A percentile compares a stretch with the other conserved stretches of the same genome.
These are phyloP conservation scores for Prostheceraeus crozeri DNA, from an alignment of 2,888 invertebrate species.

Conservation along the genomic window DNA sequence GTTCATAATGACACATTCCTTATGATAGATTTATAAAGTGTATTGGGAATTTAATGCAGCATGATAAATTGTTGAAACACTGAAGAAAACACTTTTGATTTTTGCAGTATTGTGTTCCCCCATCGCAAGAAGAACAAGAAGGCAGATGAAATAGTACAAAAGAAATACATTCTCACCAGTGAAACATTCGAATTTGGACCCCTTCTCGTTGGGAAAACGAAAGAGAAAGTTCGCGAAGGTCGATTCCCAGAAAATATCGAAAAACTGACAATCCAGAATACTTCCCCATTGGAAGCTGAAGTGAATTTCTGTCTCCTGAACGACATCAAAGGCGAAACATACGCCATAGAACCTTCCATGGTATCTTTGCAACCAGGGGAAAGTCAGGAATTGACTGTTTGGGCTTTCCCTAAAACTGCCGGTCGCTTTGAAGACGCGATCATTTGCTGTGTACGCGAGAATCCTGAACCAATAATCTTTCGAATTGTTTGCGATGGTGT, in stretches of 20 bases:
- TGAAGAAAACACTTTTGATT: background rate
- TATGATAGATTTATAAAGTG: too few species aligned
- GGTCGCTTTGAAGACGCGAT: slow-evolving; percentile 53
- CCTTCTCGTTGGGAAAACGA: slow-evolving; percentile 54
- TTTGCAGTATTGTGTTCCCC: slow-evolving; percentile 54
- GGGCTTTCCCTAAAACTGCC: slow-evolving; percentile 55
- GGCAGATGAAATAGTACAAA: slow-evolving; percentile 53
- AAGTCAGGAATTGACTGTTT: slow-evolving; percentile 50
- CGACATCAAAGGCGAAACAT: slow-evolving; percentile 55
- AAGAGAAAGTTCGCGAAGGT: slow-evolving; percentile 52
- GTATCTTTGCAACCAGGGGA: slow-evolving; percentile 55
- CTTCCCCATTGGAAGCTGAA: slow-evolving; percentile 55
- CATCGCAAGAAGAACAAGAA: slow-evolving; percentile 53
- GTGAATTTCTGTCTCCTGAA: slow-evolving; percentile 55
- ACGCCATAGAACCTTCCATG: slow-evolving; percentile 54
- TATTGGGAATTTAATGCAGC: background rate
- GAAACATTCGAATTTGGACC: slow-evolving; percentile 58
- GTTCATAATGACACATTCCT: too few species aligned
- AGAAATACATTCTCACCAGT: slow-evolving; percentile 53
- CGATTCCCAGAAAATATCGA: slow-evolving; percentile 56
- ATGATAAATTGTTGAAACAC: too few species aligned
- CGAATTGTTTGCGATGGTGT: slow-evolving; percentile 54
- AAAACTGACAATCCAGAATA: slow-evolving; percentile 51
- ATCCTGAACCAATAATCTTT: slow-evolving; percentile 57
- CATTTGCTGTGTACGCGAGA: slow-evolving; percentile 56